phyloP scores from a whole-genome alignment of 2,888 invertebrate species.

The Amiota minor region DNA sequence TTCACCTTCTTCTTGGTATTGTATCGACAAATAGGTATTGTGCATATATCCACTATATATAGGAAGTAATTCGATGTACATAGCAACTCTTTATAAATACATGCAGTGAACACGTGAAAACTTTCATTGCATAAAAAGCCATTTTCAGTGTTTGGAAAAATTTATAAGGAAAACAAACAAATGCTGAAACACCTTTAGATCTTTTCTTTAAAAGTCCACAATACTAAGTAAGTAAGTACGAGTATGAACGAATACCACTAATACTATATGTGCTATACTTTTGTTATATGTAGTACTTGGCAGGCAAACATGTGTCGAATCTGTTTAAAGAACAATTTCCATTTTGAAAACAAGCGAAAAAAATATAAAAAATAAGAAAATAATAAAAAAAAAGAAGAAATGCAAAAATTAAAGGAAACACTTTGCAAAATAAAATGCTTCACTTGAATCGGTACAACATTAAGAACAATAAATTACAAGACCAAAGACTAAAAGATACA shows the following conservation, averaged over 20 bases:
- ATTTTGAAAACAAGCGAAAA: too few relatives aligned
- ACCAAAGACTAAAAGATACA: neutral
- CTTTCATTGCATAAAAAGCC: slow-evolving; percentile 13
- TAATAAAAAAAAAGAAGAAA: too few relatives aligned
- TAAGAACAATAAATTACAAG: slow-evolving; percentile 23
- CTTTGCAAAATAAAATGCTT: neutral
- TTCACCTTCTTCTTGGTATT: too few relatives aligned
- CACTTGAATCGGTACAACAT: neutral
- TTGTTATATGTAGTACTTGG: too few relatives aligned
- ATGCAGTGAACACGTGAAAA: slow-evolving; percentile 6
- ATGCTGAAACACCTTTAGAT: neutral
- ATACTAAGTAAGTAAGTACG: too few relatives aligned
- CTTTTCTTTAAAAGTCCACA: too few relatives aligned
- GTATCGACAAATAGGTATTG: too few relatives aligned
- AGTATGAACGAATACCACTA: too few relatives aligned
- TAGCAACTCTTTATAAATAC: neutral
- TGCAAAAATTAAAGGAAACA: slow-evolving; percentile 17
- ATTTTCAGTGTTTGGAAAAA: neutral
- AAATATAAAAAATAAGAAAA: too few relatives aligned
- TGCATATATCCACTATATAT: neutral
- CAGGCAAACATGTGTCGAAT: too few relatives aligned
- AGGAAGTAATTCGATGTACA: neutral
- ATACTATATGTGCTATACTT: too few relatives aligned
- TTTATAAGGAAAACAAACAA: slow-evolving; percentile 23
- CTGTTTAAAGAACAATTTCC: too few relatives aligned